A percentile compares a stretch with the other conserved stretches of the same genome.
Conservation (phyloP, 1,140 invertebrate genomes). For the Drosophila arawakana region DNA sequence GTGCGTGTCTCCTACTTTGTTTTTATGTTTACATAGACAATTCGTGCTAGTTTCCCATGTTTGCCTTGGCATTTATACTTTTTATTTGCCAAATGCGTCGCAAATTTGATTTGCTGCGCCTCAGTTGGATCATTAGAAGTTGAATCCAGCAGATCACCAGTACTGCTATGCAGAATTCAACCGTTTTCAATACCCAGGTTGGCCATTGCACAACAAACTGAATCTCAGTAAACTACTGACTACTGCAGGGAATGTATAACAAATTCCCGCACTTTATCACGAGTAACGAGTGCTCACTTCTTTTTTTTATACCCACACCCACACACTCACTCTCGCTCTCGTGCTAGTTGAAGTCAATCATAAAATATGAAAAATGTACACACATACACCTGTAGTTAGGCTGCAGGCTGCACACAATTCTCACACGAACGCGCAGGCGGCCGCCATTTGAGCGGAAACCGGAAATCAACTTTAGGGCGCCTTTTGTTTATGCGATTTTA, state of each 20-base stretch:
- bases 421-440: slow-evolving; percentile 63
- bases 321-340: neutral
- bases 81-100: slow-evolving; percentile 15
- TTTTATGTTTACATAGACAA: slow-evolving; percentile 18
- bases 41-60: slow-evolving; percentile 23
- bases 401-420: slow-evolving; percentile 74
- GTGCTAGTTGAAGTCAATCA: slow-evolving; percentile 64
- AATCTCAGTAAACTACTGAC: slow-evolving; percentile 27
- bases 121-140: slow-evolving; percentile 25
- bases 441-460: slow-evolving; percentile 79
- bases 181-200: neutral
- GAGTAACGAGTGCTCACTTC: slow-evolving; percentile 5
- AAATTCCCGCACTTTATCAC: slow-evolving; percentile 27
- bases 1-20: neutral
- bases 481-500: slow-evolving; percentile 76
- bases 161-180: neutral
- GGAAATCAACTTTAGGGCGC: slow-evolving; percentile 80
- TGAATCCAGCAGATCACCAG: neutral
- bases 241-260: slow-evolving; percentile 13
- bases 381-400: slow-evolving; percentile 59
- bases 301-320: slow-evolving; percentile 1
- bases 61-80: slow-evolving; percentile 32
- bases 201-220: neutral
- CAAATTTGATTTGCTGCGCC: slow-evolving; percentile 25
- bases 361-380: slow-evolving; percentile 72